A percentile compares a stretch with the other conserved stretches of the same genome.
phyloP scores from a whole-genome alignment of 2,888 invertebrate species.

The Epistrophe grossulariae region DNA sequence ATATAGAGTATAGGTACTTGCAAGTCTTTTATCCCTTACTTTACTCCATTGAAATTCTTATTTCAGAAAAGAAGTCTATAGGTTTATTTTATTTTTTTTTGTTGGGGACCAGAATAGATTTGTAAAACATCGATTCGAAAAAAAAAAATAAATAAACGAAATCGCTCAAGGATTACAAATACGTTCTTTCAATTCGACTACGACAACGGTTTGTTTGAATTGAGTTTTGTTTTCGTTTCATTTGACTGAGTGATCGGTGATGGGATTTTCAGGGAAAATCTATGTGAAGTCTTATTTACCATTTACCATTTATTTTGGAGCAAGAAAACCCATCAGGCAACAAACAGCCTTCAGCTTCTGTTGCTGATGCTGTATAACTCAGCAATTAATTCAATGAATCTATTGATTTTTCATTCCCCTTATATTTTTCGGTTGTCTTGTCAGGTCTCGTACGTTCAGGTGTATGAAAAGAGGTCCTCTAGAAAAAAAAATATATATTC shows the following conservation, averaged over 20 bases:
- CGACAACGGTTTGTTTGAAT: slow-evolving; percentile 42
- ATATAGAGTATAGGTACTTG: neutral
- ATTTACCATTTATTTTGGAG: slow-evolving; percentile 54
- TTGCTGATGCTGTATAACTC: slow-evolving; percentile 30
- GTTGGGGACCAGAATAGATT: slow-evolving; percentile 44
- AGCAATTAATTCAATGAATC: slow-evolving; percentile 66
- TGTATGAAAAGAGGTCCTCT: slow-evolving; percentile 45
- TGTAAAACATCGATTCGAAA: slow-evolving; percentile 61
- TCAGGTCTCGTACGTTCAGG: neutral
- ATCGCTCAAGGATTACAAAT: slow-evolving; percentile 70
- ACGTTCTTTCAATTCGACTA: slow-evolving; percentile 67
- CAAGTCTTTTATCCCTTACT: neutral
- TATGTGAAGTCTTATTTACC: slow-evolving; percentile 62
- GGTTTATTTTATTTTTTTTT: neutral
- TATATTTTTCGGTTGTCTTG: slow-evolving; percentile 5
- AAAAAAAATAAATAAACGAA: slow-evolving; percentile 68
- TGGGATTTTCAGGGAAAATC: slow-evolving; percentile 67
- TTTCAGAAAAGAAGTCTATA: neutral
- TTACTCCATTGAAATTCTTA: neutral
- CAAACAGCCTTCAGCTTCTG: slow-evolving; percentile 4
- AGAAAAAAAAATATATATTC: neutral
- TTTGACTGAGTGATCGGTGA: slow-evolving; percentile 59
- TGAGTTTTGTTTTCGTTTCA: slow-evolving; percentile 73
- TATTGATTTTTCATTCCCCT: slow-evolving; percentile 57
- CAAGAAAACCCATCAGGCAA: slow-evolving; percentile 19